A percentile compares a stretch with the other conserved stretches of the same genome.
Conservation (phyloP, 2,888 invertebrate genomes). For the Brachylomia viminalis region DNA sequence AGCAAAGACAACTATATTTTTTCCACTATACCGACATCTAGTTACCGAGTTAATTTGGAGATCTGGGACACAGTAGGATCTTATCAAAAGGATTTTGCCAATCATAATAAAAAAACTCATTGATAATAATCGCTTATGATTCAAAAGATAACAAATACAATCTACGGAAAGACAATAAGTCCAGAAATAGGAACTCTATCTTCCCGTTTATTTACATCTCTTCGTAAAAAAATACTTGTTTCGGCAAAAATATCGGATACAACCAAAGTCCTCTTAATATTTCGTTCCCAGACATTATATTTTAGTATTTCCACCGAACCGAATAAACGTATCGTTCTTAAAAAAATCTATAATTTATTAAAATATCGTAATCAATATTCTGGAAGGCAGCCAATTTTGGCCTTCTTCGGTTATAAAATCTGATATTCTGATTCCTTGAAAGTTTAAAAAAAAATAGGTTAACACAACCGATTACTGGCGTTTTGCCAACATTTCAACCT, state of each 20-base stretch:
- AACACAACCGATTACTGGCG: constrained; percentile 54
- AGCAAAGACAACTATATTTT: neutral
- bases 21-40: neutral
- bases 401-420: constrained; percentile 55
- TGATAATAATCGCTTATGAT: neutral
- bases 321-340: neutral
- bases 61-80: no score
- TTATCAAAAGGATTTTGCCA: neutral
- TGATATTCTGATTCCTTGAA: constrained; percentile 55
- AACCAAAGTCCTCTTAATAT: constrained; percentile 4
- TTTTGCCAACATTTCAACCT: constrained; percentile 38
- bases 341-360: constrained; percentile 29
- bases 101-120: neutral
- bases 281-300: constrained; percentile 7
- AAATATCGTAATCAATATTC: constrained; percentile 61
- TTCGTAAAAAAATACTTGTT: neutral
- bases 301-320: constrained; percentile 6
- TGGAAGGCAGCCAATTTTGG: constrained; percentile 59
- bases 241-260: neutral
- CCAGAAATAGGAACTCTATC: neutral
- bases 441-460: constrained; percentile 63
- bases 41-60: neutral
- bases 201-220: neutral
- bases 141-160: constrained; percentile 5
- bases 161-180: neutral